Conservation (phyloP, 2,888 invertebrate genomes). For the Labia minor region DNA sequence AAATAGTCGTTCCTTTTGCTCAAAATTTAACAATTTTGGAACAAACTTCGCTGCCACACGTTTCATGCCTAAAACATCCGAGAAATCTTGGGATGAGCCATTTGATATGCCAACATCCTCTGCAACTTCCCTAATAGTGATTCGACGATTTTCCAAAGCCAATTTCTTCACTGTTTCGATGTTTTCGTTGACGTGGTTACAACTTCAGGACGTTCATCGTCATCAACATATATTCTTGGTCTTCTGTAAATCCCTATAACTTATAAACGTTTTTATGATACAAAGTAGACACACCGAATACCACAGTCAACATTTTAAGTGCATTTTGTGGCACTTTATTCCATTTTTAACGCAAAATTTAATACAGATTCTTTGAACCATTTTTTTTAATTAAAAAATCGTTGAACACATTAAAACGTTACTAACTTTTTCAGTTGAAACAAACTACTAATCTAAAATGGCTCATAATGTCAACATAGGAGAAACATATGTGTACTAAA, state of each 20-base stretch:
- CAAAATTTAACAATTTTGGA: conserved; percentile 24
- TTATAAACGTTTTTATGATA: too few relatives aligned
- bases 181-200: too few relatives aligned
- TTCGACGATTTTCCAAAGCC: conserved; percentile 25
- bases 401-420: neutral
- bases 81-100: conserved; percentile 17
- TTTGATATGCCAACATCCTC: conserved; percentile 15
- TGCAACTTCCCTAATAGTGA: conserved; percentile 17
- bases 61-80: conserved; percentile 18
- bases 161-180: conserved; percentile 28
- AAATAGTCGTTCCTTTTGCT: conserved; percentile 24
- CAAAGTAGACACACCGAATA: too few relatives aligned
- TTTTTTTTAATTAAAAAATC: neutral
- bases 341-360: neutral
- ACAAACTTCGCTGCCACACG: conserved; percentile 23
- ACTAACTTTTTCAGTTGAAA: neutral
- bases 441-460: neutral
- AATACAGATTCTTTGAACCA: neutral
- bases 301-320: too few relatives aligned
- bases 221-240: too few relatives aligned
- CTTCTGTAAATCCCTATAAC: too few relatives aligned
- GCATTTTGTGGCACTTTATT: neutral
- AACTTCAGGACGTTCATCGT: too few relatives aligned
- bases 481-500: neutral
- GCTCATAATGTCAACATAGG: neutral